Conservation (phyloP, 2,888 invertebrate species). For the Linyphia triangularis region DNA sequence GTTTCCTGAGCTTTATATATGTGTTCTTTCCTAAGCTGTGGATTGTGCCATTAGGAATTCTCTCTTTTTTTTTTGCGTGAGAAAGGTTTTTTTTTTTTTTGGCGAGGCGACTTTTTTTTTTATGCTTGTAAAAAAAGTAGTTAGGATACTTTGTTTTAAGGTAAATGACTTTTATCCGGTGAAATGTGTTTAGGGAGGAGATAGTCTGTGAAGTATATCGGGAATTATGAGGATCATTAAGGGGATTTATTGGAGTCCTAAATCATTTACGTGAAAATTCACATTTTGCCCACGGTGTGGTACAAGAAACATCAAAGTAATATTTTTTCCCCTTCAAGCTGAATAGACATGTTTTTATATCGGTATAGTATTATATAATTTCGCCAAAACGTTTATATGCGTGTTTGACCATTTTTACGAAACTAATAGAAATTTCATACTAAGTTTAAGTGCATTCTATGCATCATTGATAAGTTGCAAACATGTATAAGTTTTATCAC, state of each 20-base stretch:
- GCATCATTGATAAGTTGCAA: too few relatives aligned
- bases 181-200: conserved; percentile 1
- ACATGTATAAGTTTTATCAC: too few relatives aligned
- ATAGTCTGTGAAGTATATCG: background rate
- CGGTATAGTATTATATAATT: too few relatives aligned
- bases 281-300: background rate
- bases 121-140: background rate
- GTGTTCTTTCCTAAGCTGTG: background rate
- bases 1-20: conserved; percentile 29
- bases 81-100: background rate
- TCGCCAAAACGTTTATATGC: too few relatives aligned
- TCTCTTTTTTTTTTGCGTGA: conserved; percentile 5
- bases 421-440: too few relatives aligned
- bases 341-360: background rate
- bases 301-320: background rate
- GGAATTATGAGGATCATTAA: conserved; percentile 26
- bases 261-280: background rate
- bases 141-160: conserved; percentile 45
- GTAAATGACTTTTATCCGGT: conserved; percentile 44
- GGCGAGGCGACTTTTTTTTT: background rate
- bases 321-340: background rate
- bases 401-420: too few relatives aligned
- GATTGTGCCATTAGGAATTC: background rate
- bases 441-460: too few relatives aligned
- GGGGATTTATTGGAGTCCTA: background rate